Evolutionary conservation across 2,888 invertebrate species (phyloP).

Genomic region (Drosophila buzzatii): DNA sequence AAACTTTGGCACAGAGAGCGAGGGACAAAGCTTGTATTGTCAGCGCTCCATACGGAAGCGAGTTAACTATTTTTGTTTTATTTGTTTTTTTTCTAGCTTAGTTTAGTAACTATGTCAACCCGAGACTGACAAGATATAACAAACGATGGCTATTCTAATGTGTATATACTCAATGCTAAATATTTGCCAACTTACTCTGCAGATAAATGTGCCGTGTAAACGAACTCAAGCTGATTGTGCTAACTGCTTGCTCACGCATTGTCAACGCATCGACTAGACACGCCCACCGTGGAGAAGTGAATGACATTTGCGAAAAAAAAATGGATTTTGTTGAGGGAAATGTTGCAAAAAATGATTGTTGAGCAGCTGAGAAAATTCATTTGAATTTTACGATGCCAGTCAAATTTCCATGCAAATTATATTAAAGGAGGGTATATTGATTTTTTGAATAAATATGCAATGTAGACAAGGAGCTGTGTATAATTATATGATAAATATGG

Average conservation of each 20-base stretch:
- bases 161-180: conserved; percentile 13
- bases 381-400: conserved; percentile 39
- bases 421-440: background rate
- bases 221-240: conserved; percentile 36
- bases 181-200: conserved; percentile 46
- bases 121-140: conserved; percentile 29
- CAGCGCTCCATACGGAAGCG: conserved; percentile 44
- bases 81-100: conserved; percentile 14
- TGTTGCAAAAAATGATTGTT: conserved; percentile 32
- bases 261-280: background rate
- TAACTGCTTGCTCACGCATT: conserved; percentile 47
- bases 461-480: background rate
- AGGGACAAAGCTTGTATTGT: conserved; percentile 58
- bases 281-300: conserved; percentile 45
- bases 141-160: conserved; percentile 39
- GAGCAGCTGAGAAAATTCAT: conserved; percentile 46
- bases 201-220: conserved; percentile 15
- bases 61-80: conserved; percentile 41
- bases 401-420: conserved; percentile 12
- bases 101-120: conserved; percentile 49
- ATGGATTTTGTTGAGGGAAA: conserved; percentile 40
- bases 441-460: background rate
- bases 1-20: conserved; percentile 24
- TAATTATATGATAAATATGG: background rate
- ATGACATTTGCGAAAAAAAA: conserved; percentile 67